Conservation (phyloP, 1,140 invertebrate genomes). For the Oscheius sp. region DNA sequence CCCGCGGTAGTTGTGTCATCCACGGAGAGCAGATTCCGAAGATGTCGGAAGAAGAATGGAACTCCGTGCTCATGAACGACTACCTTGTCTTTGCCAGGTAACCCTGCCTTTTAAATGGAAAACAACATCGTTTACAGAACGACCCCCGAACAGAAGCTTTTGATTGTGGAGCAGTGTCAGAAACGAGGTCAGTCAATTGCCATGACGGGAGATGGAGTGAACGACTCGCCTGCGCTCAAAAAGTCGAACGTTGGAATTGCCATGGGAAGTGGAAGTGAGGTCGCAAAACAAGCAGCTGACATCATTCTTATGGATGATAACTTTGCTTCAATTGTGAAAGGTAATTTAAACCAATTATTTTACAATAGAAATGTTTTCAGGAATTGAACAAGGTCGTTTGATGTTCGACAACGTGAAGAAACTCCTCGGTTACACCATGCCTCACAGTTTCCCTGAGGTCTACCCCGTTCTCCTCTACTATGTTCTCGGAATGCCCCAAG, state of each 20-base stretch:
- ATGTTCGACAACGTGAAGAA: slow-evolving; percentile 99
- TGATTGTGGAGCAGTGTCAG: slow-evolving; percentile 66
- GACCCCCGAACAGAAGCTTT: slow-evolving; percentile 65
- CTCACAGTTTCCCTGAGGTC: slow-evolving; percentile 95
- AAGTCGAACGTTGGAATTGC: slow-evolving; percentile 72
- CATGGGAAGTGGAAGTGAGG: slow-evolving; percentile 68
- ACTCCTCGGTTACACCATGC: slow-evolving; percentile 99
- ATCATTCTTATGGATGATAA: slow-evolving; percentile 84
- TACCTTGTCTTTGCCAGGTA: slow-evolving; percentile 5
- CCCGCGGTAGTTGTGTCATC: slow-evolving; percentile 8
- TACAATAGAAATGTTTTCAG: too few species aligned
- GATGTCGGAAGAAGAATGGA: slow-evolving; percentile 1
- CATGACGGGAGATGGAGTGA: slow-evolving; percentile 99
- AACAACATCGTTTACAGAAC: slow-evolving; percentile 54
- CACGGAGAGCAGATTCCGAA: slow-evolving; percentile 10
- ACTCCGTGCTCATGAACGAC: not conserved
- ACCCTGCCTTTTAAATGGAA: not conserved
- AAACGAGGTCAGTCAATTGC: slow-evolving; percentile 76
- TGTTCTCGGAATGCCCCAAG: slow-evolving; percentile 63
- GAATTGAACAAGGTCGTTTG: slow-evolving; percentile 97
- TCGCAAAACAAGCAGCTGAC: slow-evolving; percentile 97
- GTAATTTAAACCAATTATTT: too few species aligned
- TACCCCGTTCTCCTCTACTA: slow-evolving; percentile 66
- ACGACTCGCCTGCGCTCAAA: slow-evolving; percentile 97
- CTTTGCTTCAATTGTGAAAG: slow-evolving; percentile 89